phyloP scores from a whole-genome alignment of 2,888 invertebrate species.

The Bellardia bayeri region DNA sequence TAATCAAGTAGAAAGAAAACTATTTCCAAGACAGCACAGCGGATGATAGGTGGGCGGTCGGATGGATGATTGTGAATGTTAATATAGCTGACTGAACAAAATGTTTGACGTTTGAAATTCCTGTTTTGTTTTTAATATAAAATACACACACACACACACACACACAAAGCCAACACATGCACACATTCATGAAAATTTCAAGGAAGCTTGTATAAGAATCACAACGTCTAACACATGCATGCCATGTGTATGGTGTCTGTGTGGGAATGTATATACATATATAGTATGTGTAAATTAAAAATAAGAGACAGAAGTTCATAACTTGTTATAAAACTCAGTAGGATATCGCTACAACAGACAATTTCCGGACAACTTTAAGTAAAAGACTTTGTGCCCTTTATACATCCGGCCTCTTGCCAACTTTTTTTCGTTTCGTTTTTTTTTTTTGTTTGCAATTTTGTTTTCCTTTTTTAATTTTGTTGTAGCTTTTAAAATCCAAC shows the following conservation, averaged over 20 bases:
- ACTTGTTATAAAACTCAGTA: conserved; percentile 81
- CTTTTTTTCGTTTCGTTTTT: conserved; percentile 21
- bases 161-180: conserved; percentile 28
- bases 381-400: conserved; percentile 76
- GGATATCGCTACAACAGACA: conserved; percentile 82
- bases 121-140: conserved; percentile 57
- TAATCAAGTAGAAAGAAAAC: conserved; percentile 33
- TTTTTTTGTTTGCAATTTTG: conserved; percentile 21
- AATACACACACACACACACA: conserved; percentile 33
- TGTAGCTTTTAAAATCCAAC: conserved; percentile 37
- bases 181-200: conserved; percentile 8
- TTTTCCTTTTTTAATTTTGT: conserved; percentile 35
- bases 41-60: background rate
- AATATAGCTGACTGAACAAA: conserved; percentile 59
- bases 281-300: conserved; percentile 13
- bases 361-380: conserved; percentile 81
- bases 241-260: background rate
- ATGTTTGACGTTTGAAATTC: conserved; percentile 60
- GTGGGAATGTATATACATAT: background rate
- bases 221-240: conserved; percentile 20
- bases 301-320: conserved; percentile 77
- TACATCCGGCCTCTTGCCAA: conserved; percentile 72
- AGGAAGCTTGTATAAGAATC: background rate
- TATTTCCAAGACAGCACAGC: conserved; percentile 5
- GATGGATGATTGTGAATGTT: background rate